Base-by-base conservation (phyloP, 2,113 vertebrate genomes). In the Perognathus longimembris region DNA sequence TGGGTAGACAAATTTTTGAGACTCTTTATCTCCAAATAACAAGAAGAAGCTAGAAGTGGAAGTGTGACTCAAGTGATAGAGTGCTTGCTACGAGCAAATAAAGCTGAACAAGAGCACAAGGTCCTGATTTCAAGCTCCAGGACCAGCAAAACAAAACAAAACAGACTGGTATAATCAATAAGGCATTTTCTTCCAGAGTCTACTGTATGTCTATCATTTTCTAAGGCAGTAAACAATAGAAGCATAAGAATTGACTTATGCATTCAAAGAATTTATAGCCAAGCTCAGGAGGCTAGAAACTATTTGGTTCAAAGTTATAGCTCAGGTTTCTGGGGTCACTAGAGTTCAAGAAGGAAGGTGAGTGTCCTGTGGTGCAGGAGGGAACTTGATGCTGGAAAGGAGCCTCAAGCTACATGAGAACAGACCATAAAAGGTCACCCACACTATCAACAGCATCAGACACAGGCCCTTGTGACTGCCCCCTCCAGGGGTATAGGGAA, bases 101-200 rank as follows among this genome's bases (percentile, higher is more conserved):
- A 54, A 54, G 15, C 50, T 15, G 1, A 54, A 4, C 50, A 54
- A 54, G 50, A 54, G 50, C 50, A 54, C 50, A 54, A 54, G 15
- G 50, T 15, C 50, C 50, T 54, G 50, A 54, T 12, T 18, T 54
- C 4, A 54, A 20, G 15, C 50, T 5, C 50, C 15, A 54, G 50
- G 4, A 54, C 50, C 50, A 54, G 50, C 50, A 54, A 18, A 18
- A 18, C 14, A 54, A 54, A 54, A 54, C 9, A 54, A 54, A 54
- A 54, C 77, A 54, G 26, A 22, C 42, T 83, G 24, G 1, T 85
- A 82, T 67, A 69, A 40, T 63, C 67, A 42, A 83, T 24, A 61
- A 63, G 7, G 1, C 10, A 59, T 91, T 38, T 80, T n/a, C 69
- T 85, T 71, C 89, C 21, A n/a, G 93, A 92, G 76, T 38, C 38